Conservation (phyloP, 2,797 vertebrate species). For the Cynopterus sphinx region DNA sequence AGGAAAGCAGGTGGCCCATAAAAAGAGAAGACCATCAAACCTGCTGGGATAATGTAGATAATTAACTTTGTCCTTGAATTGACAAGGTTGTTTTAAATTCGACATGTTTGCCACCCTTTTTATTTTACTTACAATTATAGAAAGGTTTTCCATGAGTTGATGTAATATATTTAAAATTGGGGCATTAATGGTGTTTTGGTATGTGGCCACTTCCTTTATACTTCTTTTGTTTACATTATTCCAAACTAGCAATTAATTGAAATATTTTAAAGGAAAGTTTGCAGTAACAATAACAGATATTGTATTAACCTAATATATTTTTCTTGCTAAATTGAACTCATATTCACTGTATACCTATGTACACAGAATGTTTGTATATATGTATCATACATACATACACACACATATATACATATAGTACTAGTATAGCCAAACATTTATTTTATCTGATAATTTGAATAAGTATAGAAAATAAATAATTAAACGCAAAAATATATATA, state of each 20-base stretch:
- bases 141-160: neutral
- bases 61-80: constrained; percentile 29
- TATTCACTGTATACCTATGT: neutral
- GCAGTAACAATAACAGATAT: neutral
- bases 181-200: neutral
- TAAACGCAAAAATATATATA: neutral
- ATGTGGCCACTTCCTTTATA: neutral
- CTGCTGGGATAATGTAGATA: constrained; percentile 16
- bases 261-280: neutral
- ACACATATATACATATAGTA: neutral
- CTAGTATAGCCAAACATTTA: neutral
- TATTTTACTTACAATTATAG: constrained; percentile 1
- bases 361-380: neutral
- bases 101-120: neutral
- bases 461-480: neutral
- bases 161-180: constrained; percentile 4
- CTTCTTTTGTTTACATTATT: constrained; percentile 25
- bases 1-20: neutral
- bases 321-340: neutral
- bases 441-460: neutral
- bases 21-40: neutral
- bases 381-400: neutral
- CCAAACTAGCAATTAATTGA: neutral
- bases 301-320: constrained; percentile 7
- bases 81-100: neutral